Evolutionary conservation across 1,140 invertebrate species (phyloP).

Genomic region (Riptortus pedestris): DNA sequence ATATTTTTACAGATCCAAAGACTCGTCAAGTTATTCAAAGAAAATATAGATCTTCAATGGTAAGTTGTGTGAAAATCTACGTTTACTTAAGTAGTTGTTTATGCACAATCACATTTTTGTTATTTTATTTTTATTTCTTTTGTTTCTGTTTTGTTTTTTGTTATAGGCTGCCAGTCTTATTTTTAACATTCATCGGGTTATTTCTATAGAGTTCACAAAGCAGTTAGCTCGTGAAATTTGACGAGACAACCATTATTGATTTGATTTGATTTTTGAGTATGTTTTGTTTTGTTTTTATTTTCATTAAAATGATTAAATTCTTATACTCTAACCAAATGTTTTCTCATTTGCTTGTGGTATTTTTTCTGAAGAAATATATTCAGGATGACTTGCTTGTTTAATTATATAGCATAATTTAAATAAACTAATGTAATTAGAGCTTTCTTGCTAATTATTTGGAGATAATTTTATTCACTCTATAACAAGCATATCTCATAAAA

Average conservation of each 20-base stretch:
- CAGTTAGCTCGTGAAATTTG: slow-evolving; percentile 26
- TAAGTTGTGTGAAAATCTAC: slow-evolving; percentile 45
- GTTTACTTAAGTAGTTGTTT: neutral
- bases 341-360: neutral
- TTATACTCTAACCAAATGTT: slow-evolving; percentile 8
- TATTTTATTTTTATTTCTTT: slow-evolving; percentile 31
- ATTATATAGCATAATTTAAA: too few relatives aligned
- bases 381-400: too few relatives aligned
- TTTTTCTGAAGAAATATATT: too few relatives aligned
- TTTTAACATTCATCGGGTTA: slow-evolving; percentile 50
- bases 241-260: slow-evolving; percentile 3
- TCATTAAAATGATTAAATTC: slow-evolving; percentile 28
- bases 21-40: slow-evolving; percentile 89
- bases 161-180: slow-evolving; percentile 47
- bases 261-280: slow-evolving; percentile 7
- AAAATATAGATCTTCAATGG: slow-evolving; percentile 97
- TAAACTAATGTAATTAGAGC: too few relatives aligned
- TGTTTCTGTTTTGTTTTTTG: slow-evolving; percentile 31
- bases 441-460: too few relatives aligned
- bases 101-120: slow-evolving; percentile 15
- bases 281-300: slow-evolving; percentile 20
- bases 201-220: slow-evolving; percentile 43
- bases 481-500: too few relatives aligned
- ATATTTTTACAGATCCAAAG: slow-evolving; percentile 89
- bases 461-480: too few relatives aligned